Conservation (phyloP, 2,113 vertebrate species). For the Pteruthius melanotis region DNA sequence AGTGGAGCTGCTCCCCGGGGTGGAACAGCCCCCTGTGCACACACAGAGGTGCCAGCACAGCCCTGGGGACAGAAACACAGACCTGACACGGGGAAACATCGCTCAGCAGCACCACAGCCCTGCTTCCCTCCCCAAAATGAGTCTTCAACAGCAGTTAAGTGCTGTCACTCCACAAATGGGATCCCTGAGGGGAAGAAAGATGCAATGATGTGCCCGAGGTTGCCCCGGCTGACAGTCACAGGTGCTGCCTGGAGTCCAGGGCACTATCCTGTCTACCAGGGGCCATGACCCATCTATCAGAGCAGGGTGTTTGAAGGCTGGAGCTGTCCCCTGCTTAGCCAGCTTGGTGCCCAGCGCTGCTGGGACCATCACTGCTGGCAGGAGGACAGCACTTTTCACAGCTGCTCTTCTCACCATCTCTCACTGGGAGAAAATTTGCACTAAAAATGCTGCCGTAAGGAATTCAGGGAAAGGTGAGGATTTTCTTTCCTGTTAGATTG, state of each 20-base stretch:
- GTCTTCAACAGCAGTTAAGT: neutral
- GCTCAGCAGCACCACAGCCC: accelerated
- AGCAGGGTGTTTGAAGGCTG: neutral
- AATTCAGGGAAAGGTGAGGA: neutral
- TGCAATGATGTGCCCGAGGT: no score
- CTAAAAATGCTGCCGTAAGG: neutral
- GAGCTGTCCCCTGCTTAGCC: neutral
- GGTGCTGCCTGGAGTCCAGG: neutral
- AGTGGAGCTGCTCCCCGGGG: neutral
- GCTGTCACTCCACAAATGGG: neutral
- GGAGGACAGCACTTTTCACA: neutral
- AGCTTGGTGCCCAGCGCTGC: neutral
- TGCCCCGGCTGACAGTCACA: accelerated
- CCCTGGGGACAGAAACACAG: neutral
- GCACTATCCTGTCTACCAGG: neutral
- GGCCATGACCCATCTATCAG: accelerated
- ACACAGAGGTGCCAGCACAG: neutral
- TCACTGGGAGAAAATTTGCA: neutral
- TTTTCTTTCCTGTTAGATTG: neutral
- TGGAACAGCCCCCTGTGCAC: neutral
- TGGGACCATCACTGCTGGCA: accelerated
- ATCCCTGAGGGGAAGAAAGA: neutral
- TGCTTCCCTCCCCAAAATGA: neutral
- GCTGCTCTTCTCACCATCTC: neutral
- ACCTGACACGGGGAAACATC: accelerated